phyloP scores from a whole-genome alignment of 2,888 invertebrate species.

The Patella ulyssiponensis region DNA sequence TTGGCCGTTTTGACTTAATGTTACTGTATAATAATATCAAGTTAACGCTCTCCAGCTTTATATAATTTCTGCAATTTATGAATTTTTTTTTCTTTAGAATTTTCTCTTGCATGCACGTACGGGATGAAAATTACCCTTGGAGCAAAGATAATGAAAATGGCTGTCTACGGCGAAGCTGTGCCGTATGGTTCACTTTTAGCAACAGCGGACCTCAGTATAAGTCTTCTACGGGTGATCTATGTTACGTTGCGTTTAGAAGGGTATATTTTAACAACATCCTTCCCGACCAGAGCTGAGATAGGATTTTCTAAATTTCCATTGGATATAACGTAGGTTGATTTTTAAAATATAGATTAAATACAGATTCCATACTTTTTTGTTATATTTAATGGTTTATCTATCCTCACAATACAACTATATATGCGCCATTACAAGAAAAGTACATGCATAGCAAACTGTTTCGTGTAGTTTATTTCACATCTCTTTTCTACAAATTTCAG shows the following conservation, averaged over 20 bases:
- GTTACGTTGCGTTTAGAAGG: slow-evolving; percentile 49
- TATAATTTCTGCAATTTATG: background rate
- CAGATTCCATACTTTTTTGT: too few relatives aligned
- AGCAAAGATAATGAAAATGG: slow-evolving; percentile 44
- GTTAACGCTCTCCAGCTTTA: too few relatives aligned
- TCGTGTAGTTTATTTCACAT: too few relatives aligned
- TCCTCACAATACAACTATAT: too few relatives aligned
- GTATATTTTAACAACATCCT: slow-evolving; percentile 45
- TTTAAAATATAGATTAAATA: too few relatives aligned
- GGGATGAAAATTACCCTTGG: slow-evolving; percentile 44
- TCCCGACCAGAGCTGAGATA: slow-evolving; percentile 54
- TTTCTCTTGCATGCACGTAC: slow-evolving; percentile 47
- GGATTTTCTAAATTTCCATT: slow-evolving; percentile 56
- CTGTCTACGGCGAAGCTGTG: slow-evolving; percentile 33
- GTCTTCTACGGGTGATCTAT: slow-evolving; percentile 36
- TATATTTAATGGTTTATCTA: too few relatives aligned
- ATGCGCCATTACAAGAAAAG: too few relatives aligned
- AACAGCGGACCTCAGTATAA: slow-evolving; percentile 45
- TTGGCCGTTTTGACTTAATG: too few relatives aligned
- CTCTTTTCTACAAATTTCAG: slow-evolving; percentile 7
- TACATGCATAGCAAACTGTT: too few relatives aligned
- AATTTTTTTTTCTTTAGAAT: slow-evolving; percentile 36
- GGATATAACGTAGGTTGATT: slow-evolving; percentile 45
- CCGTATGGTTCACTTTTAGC: slow-evolving; percentile 46
- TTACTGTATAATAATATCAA: too few relatives aligned